Percentiles rank a stretch among this genome's conserved stretches.
These are phyloP conservation scores for Mythimna pallens DNA, from an alignment of 2,888 invertebrate genomes.

Conservation along the genomic window DNA sequence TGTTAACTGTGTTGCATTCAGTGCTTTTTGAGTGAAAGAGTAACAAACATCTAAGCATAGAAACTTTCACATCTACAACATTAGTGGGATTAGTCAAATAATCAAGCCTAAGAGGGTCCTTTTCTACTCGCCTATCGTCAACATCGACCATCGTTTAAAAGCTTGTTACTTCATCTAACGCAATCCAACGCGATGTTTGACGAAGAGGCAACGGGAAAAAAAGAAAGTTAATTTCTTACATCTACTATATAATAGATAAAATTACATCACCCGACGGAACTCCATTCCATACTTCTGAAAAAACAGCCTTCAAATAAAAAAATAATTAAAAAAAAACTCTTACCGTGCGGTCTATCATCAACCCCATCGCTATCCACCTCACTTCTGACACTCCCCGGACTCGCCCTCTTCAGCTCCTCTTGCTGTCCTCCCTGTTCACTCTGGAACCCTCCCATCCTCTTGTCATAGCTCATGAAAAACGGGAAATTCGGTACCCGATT, in stretches of 20 bases:
- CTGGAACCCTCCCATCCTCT: conserved; percentile 77
- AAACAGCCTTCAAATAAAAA: neutral
- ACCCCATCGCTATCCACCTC: conserved; percentile 88
- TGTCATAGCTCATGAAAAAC: conserved; percentile 88
- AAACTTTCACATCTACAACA: too few relatives aligned
- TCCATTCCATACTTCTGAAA: neutral
- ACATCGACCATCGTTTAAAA: too few relatives aligned
- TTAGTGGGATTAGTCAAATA: too few relatives aligned
- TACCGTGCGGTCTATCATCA: conserved; percentile 85
- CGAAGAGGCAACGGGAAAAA: too few relatives aligned
- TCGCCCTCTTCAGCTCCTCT: conserved; percentile 85
- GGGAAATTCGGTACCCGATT: conserved; percentile 87
- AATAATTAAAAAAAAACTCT: conserved; percentile 65
- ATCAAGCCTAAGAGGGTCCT: too few relatives aligned
- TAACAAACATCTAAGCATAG: too few relatives aligned
- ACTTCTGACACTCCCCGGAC: conserved; percentile 86
- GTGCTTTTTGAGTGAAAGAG: too few relatives aligned
- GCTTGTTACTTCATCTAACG: too few relatives aligned
- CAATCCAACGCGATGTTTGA: too few relatives aligned
- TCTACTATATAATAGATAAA: neutral
- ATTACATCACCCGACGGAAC: conserved; percentile 6
- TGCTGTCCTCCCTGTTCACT: conserved; percentile 74
- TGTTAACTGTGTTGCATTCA: too few relatives aligned
- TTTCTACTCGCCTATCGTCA: too few relatives aligned
- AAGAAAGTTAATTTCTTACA: too few relatives aligned